Evolutionary conservation across 2,113 vertebrate species (phyloP).

Genomic region (Scophthalmus maximus): DNA sequence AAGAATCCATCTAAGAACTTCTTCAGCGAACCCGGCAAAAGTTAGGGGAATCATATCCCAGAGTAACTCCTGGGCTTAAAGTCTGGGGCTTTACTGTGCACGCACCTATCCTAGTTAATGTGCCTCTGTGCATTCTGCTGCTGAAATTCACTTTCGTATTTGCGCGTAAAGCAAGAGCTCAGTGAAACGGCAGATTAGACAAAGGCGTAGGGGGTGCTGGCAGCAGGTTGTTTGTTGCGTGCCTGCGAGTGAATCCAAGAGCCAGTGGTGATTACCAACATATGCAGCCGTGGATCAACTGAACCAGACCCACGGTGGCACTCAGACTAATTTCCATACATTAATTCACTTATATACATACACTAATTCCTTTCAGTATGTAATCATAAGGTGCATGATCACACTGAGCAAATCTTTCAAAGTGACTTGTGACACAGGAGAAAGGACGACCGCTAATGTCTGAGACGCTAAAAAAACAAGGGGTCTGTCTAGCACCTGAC

Average conservation of each 20-base stretch:
- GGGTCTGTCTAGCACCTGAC: constrained; percentile 21
- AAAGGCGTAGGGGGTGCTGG: constrained; percentile 75
- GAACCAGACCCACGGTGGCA: constrained; percentile 62
- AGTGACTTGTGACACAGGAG: constrained; percentile 52
- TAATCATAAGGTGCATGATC: constrained; percentile 60
- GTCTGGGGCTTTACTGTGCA: constrained; percentile 63
- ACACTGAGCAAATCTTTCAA: constrained; percentile 60
- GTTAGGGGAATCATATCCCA: constrained; percentile 56
- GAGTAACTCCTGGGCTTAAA: constrained; percentile 66
- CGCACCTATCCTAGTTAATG: constrained; percentile 66
- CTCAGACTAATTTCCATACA: constrained; percentile 74
- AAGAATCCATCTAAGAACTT: constrained; percentile 52
- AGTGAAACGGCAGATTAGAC: constrained; percentile 79
- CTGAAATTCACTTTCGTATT: constrained; percentile 70
- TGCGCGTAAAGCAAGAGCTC: constrained; percentile 66
- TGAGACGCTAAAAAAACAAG: constrained; percentile 41
- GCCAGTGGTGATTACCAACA: constrained; percentile 79
- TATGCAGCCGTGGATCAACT: constrained; percentile 79
- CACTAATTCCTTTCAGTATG: constrained; percentile 61
- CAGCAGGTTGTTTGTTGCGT: constrained; percentile 77
- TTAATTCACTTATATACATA: constrained; percentile 78
- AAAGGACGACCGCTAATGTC: constrained; percentile 42
- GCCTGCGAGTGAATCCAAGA: constrained; percentile 81
- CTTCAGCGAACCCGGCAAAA: constrained; percentile 56
- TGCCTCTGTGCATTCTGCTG: constrained; percentile 66